These are phyloP conservation scores for Nylanderia fulva DNA, from an alignment of 1,140 invertebrate species.

Conservation along the genomic window DNA sequence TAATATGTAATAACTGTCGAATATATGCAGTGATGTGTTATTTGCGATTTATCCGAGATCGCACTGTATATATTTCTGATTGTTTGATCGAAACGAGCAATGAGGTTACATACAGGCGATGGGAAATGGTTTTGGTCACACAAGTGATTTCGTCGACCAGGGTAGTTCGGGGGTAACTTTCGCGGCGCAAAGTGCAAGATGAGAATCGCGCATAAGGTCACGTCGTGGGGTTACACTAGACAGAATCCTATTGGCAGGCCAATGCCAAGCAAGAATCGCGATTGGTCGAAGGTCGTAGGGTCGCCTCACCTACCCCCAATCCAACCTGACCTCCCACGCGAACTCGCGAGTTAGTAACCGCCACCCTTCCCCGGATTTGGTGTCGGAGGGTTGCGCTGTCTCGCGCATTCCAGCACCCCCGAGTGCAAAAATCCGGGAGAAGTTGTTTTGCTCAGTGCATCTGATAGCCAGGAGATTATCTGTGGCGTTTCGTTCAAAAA, in stretches of 20 bases:
- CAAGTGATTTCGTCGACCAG: constrained; percentile 27
- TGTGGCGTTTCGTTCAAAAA: not conserved
- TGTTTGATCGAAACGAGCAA: not conserved
- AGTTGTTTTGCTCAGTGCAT: constrained; percentile 2
- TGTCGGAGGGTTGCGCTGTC: constrained; percentile 3
- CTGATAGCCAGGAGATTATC: constrained; percentile 31
- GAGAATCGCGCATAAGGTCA: constrained; percentile 78
- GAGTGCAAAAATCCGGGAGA: constrained; percentile 15
- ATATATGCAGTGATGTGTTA: not conserved
- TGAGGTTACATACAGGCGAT: not conserved
- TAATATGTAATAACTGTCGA: constrained; percentile 4
- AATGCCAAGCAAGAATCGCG: constrained; percentile 77
- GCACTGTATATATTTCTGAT: not conserved
- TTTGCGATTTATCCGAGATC: not conserved
- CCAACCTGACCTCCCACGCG: constrained; percentile 82
- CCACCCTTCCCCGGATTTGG: constrained; percentile 66
- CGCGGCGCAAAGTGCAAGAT: constrained; percentile 77
- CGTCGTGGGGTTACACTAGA: constrained; percentile 66
- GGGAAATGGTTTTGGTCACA: not conserved
- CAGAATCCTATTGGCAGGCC: constrained; percentile 79
- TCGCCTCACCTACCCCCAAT: constrained; percentile 83
- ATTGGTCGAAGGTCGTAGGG: constrained; percentile 83
- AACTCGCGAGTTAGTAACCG: constrained; percentile 79
- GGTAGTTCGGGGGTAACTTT: constrained; percentile 65
- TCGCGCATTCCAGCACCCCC: not conserved